Evolutionary conservation across 2,113 vertebrate species (phyloP).

Genomic region (Phocoena sinus): DNA sequence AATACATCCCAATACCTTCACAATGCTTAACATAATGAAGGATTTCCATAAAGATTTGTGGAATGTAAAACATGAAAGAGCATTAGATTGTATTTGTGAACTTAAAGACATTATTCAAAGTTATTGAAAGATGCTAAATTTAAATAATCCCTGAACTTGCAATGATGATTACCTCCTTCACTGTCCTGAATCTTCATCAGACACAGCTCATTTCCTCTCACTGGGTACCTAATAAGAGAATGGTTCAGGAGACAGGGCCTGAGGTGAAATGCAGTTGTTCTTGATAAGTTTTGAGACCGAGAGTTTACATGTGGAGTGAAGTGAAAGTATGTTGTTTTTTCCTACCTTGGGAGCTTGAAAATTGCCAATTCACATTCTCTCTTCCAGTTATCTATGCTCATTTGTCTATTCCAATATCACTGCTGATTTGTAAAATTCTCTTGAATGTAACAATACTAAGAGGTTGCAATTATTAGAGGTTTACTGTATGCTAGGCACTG

Average conservation of each 20-base stretch:
- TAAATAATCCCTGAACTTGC: background rate
- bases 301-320: background rate
- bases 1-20: background rate
- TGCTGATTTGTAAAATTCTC: background rate
- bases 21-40: background rate
- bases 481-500: background rate
- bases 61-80: background rate
- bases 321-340: background rate
- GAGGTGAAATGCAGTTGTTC: background rate
- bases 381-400: background rate
- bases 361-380: background rate
- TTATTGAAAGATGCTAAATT: background rate
- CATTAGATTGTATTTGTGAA: background rate
- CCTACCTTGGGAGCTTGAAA: background rate
- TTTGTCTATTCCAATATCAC: background rate
- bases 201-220: background rate
- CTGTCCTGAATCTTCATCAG: background rate
- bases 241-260: background rate
- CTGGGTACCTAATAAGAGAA: background rate
- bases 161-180: background rate
- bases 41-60: background rate
- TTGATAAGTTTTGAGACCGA: background rate
- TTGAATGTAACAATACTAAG: background rate
- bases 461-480: background rate
- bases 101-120: background rate